Evolutionary conservation across 2,888 invertebrate genomes (phyloP).

Genomic region (Coleophora flavipennella): DNA sequence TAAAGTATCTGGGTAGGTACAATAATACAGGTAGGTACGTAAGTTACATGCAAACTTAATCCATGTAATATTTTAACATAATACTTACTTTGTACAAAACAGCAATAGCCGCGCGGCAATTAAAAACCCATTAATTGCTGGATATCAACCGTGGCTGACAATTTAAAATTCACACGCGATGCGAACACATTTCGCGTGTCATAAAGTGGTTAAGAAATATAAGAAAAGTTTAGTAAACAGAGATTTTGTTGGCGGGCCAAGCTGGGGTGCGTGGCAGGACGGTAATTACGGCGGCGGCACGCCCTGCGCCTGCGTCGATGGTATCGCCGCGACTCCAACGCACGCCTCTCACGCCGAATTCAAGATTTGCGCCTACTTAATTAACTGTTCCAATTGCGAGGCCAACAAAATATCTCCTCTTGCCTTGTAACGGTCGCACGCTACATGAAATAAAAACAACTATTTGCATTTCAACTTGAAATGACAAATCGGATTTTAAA

Average conservation of each 20-base stretch:
- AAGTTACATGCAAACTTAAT: too few relatives aligned
- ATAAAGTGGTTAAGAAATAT: slow-evolving; percentile 47
- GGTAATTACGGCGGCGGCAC: slow-evolving; percentile 49
- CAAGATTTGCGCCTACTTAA: slow-evolving; percentile 44
- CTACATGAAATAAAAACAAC: slow-evolving; percentile 19
- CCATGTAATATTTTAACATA: too few relatives aligned
- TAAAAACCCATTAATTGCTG: slow-evolving; percentile 31
- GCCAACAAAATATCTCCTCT: slow-evolving; percentile 27
- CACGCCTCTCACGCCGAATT: slow-evolving; percentile 34
- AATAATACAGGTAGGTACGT: too few relatives aligned
- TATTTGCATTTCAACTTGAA: slow-evolving; percentile 39
- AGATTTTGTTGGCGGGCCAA: slow-evolving; percentile 35
- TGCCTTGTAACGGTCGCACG: slow-evolving; percentile 42
- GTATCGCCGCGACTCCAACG: slow-evolving; percentile 40
- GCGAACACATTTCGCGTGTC: slow-evolving; percentile 57
- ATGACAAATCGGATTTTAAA: slow-evolving; percentile 61
- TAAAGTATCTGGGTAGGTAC: too few relatives aligned
- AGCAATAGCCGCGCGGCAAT: slow-evolving; percentile 26
- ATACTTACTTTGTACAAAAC: slow-evolving; percentile 14
- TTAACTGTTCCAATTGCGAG: slow-evolving; percentile 35
- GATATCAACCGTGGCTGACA: slow-evolving; percentile 46
- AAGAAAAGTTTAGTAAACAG: slow-evolving; percentile 50
- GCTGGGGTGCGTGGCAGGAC: slow-evolving; percentile 40
- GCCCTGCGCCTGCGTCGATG: slow-evolving; percentile 40
- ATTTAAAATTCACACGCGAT: slow-evolving; percentile 56